These are phyloP conservation scores for Oithona nana DNA, from an alignment of 2,888 invertebrate genomes.

Conservation along the genomic window DNA sequence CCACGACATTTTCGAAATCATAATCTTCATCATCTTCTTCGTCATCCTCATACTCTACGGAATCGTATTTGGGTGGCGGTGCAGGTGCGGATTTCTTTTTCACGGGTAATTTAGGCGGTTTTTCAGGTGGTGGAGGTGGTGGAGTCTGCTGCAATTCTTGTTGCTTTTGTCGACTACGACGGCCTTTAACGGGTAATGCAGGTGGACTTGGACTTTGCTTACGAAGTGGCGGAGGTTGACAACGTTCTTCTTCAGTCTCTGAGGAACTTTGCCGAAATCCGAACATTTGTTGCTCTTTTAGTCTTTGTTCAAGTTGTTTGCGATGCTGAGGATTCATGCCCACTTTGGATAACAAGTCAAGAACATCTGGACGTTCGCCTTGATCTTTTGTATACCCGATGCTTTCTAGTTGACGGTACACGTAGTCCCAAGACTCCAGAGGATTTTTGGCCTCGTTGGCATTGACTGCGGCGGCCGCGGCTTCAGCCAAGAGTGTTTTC, in stretches of 20 bases:
- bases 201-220: not conserved
- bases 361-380: constrained; percentile 9
- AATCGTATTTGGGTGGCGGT: not conserved
- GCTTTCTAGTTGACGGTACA: constrained; percentile 42
- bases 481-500: not conserved
- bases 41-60: not conserved
- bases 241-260: too few species aligned
- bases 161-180: not conserved
- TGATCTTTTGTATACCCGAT: constrained; percentile 11
- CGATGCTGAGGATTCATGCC: not conserved
- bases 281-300: not conserved
- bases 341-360: not conserved
- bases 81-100: not conserved
- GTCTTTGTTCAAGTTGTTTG: not conserved
- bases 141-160: not conserved
- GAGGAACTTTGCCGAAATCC: not conserved
- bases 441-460: constrained; percentile 7
- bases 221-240: not conserved
- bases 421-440: constrained; percentile 55
- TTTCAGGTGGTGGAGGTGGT: not conserved
- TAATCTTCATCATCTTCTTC: not conserved
- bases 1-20: not conserved
- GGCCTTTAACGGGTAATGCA: not conserved
- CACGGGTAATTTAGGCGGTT: not conserved
- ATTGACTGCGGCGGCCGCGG: not conserved